Base-by-base conservation (phyloP, 2,113 vertebrate genomes). In the Gobio gobio region DNA sequence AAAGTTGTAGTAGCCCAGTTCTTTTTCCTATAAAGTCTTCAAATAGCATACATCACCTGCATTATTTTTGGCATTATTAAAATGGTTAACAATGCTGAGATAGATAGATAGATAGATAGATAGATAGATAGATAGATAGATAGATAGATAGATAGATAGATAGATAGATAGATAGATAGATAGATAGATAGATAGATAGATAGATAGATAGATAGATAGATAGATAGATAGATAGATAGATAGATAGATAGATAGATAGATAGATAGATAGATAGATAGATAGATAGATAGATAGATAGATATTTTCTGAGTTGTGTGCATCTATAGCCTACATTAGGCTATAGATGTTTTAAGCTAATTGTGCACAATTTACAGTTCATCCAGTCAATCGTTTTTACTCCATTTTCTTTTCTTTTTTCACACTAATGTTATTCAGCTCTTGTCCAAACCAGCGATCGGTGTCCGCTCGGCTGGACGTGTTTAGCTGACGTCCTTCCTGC, bases 401-500 rank as follows among this genome's bases (percentile, higher is more conserved):
- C 51, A 40, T 40, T 40, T 40, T 40, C 36, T 40, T 40, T 29
- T 29, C n/a, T n/a, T 29, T 40, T 40, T 40, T 40, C 33, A 33
- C 33, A 33, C 29, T 49, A n/a, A 33, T 76, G 18, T 36, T 20
- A 63, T 49, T n/a, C 2, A n/a, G 20, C 83, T 79, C 14, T 56
- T 29, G 40, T 64, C 4, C 58, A 29, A 78, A 64, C 83, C 87
- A 90, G 73, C 58, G 88, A 84, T 85, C 58, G 9, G 49, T 64
- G 86, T 87, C 87, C 79, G 90, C 87, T 83, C 87, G 49, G 83
- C 84, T 89, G 86, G 87, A 86, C 86, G 89, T 33, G 89, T 88
- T 92, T 88, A 93, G 90, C 83, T 85, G 78, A 66, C 63, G 80
- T 82, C 64, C 64, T 33, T 82, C 80, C 80, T 22, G 63, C 49